These are phyloP conservation scores for Augiades crinisus DNA, from an alignment of 2,888 invertebrate species.

Conservation along the genomic window DNA sequence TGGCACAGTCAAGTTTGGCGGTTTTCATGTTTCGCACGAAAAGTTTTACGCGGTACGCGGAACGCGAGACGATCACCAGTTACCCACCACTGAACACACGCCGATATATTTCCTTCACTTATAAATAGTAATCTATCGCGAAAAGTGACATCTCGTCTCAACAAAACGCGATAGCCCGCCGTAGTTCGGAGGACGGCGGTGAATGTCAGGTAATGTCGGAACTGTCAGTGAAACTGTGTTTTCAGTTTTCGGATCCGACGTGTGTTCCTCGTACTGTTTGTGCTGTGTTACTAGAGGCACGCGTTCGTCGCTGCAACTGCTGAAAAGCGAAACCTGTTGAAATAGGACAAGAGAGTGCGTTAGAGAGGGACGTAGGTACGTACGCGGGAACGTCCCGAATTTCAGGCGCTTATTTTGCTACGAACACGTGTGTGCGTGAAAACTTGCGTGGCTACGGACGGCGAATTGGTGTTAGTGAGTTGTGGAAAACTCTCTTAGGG, in stretches of 20 bases:
- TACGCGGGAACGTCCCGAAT: slow-evolving; percentile 46
- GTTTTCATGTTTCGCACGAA: slow-evolving; percentile 56
- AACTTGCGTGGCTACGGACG: slow-evolving; percentile 68
- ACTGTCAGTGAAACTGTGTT: slow-evolving; percentile 76
- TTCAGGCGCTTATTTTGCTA: slow-evolving; percentile 75
- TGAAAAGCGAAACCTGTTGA: slow-evolving; percentile 81
- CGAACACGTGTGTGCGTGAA: slow-evolving; percentile 69
- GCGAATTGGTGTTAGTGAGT: slow-evolving; percentile 72
- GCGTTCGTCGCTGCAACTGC: slow-evolving; percentile 71
- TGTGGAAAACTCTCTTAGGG: slow-evolving; percentile 78
- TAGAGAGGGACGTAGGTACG: slow-evolving; percentile 51
- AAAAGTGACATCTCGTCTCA: slow-evolving; percentile 54
- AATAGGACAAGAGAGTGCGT: slow-evolving; percentile 69
- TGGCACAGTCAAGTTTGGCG: slow-evolving; percentile 63
- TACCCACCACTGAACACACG: slow-evolving; percentile 58
- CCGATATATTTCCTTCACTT: slow-evolving; percentile 60
- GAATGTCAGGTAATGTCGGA: slow-evolving; percentile 70
- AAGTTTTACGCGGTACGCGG: slow-evolving; percentile 47
- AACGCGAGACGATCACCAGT: slow-evolving; percentile 52
- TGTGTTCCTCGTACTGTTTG: slow-evolving; percentile 74
- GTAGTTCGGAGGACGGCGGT: slow-evolving; percentile 52
- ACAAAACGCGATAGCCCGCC: slow-evolving; percentile 54
- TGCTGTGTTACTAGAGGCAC: slow-evolving; percentile 77
- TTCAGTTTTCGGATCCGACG: slow-evolving; percentile 69
- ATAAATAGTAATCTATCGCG: slow-evolving; percentile 68